Conservation (phyloP, 2,113 vertebrate species). For the Ageneiosus marmoratus region DNA sequence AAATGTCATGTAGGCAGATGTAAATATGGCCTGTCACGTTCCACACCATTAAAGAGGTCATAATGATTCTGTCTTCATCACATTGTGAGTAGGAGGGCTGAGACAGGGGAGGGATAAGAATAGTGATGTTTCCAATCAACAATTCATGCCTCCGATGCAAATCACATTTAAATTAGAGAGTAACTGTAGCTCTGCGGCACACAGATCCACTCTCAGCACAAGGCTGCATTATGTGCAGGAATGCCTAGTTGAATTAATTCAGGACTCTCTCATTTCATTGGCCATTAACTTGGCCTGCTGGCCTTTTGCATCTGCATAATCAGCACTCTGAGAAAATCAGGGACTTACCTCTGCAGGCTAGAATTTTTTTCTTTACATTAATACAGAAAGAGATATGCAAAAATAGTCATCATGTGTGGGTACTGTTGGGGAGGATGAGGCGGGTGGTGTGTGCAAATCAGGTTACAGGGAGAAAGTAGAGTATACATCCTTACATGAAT, state of each 20-base stretch:
- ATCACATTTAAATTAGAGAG: conserved; percentile 44
- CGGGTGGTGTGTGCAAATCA: conserved; percentile 41
- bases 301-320: conserved; percentile 39
- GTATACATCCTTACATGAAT: background rate
- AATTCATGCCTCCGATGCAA: conserved; percentile 51
- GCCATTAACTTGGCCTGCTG: conserved; percentile 29
- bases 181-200: conserved; percentile 11
- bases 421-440: conserved; percentile 9
- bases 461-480: background rate
- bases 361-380: conserved; percentile 30
- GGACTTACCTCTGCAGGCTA: conserved; percentile 9
- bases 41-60: conserved; percentile 34
- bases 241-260: conserved; percentile 47
- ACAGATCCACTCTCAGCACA: conserved; percentile 26
- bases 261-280: conserved; percentile 43
- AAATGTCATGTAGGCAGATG: conserved; percentile 3
- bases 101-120: conserved; percentile 1
- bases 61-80: conserved; percentile 16
- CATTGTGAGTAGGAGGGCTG: background rate
- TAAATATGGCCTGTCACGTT: conserved; percentile 45
- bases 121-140: conserved; percentile 33
- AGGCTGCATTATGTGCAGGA: conserved; percentile 44
- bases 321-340: conserved; percentile 42
- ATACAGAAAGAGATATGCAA: conserved; percentile 43
- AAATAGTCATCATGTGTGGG: conserved; percentile 29